A percentile compares a stretch with the other conserved stretches of the same genome.
Conservation (phyloP, 2,888 invertebrate species). For the Mimachlamys varia region DNA sequence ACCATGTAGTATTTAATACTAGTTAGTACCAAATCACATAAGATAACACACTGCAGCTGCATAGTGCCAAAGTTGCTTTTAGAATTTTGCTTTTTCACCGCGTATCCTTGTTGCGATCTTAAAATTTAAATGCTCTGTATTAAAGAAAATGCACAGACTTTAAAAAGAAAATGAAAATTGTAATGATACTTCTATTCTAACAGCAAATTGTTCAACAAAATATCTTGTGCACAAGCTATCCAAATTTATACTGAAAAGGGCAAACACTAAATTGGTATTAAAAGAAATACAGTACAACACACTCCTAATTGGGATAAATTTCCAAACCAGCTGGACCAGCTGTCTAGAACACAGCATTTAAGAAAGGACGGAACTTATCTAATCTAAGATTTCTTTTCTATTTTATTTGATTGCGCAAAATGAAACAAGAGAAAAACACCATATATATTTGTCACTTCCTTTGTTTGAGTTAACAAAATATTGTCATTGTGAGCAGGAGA, state of each 20-base stretch:
- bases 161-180: neutral
- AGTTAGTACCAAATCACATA: no score
- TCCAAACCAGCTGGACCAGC: neutral
- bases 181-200: neutral
- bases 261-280: neutral
- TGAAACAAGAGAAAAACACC: neutral
- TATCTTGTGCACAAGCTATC: neutral
- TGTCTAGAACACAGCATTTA: neutral
- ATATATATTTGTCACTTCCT: neutral
- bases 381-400: neutral
- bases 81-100: no score
- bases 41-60: no score
- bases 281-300: neutral
- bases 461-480: no score
- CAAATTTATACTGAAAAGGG: neutral
- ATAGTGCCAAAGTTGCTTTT: no score
- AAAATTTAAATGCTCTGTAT: no score
- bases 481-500: no score
- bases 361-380: constrained; percentile 6
- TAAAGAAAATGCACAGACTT: no score
- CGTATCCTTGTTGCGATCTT: no score
- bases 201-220: neutral
- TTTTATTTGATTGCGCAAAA: neutral
- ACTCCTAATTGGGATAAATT: neutral
- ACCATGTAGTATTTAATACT: no score